Evolutionary conservation across 35 echinoderm and acorn worm species (phyloP), one percentile per base, ranked within the genome.

Genomic region (Anneissia japonica): DNA sequence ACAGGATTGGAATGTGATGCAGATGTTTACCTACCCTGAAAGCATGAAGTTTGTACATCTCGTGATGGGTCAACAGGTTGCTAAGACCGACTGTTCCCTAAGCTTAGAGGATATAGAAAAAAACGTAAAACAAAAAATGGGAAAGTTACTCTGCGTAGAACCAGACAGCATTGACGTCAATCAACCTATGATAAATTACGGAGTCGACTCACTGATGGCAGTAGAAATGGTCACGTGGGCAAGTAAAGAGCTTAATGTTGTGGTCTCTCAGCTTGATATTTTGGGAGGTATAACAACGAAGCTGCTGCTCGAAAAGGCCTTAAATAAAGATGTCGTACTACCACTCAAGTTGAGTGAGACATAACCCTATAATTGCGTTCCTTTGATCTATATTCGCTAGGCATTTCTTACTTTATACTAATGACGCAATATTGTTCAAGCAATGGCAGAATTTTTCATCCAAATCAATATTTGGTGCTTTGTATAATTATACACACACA

Each of bases 171-270:
- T 97, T 36, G 95, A 93, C 45, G 72, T 93, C 17, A 90, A 74
- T 34, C 91, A 97, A 79, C 94, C 94, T 3, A 97, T 97, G 95
- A 93, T 97, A 39, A 93, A 91, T 86, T 93, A 93, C 78, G 95
- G 91, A 5, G 92, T 97, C 77, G 95, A 97, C 43, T 97, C 95
- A 35, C 83, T 97, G 82, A 91, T 97, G 91, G 92, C 95, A 34
- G 82, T 97, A 19, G 95, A 97, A 79, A 93, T 97, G 95, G 95
- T 97, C 31, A 93, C 85, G 31, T 97, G 95, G 95, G 95, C 91
- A 19, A 93, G 87, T 39, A 87, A 85, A 74, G 90, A 97, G 79
- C 88, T 93, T 39, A 87, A 86, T 35, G 88, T 97, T 36, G 83
- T 91, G 76, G 93, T 97, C 30, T 93, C 95, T 17, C 95, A 93